Evolutionary conservation across 1,140 invertebrate genomes (phyloP).

Genomic region (Lamellibrachia luymesi): DNA sequence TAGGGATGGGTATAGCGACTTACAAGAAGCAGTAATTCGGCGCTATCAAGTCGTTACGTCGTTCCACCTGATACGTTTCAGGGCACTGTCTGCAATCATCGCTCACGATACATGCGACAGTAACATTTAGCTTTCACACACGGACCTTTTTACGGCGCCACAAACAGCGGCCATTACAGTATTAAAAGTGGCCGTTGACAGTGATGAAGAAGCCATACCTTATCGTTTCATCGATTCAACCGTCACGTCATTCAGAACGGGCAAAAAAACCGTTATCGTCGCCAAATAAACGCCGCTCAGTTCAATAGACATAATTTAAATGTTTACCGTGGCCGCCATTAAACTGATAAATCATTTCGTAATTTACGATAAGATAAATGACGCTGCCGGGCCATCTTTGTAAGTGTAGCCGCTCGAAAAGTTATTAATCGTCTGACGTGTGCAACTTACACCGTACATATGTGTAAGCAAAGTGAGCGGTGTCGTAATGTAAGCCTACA

Average conservation of each 20-base stretch:
- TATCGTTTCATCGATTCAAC: slow-evolving; percentile 1
- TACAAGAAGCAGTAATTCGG: not conserved
- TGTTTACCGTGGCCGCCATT: not conserved
- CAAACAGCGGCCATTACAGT: not conserved
- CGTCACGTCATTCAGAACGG: not conserved
- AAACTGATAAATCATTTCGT: slow-evolving; percentile 1
- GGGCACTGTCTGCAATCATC: not conserved
- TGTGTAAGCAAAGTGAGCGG: not conserved
- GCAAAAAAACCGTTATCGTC: not conserved
- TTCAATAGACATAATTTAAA: slow-evolving; percentile 6
- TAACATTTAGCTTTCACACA: slow-evolving; percentile 1
- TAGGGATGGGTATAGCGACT: too few species aligned
- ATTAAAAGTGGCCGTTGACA: not conserved
- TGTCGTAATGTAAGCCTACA: not conserved
- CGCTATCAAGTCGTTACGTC: not conserved
- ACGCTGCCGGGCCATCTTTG: not conserved
- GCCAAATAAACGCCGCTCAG: not conserved
- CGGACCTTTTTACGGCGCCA: not conserved
- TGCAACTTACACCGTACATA: not conserved
- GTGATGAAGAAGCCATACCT: not conserved
- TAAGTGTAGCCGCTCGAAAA: not conserved
- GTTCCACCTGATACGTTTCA: not conserved
- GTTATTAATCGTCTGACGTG: not conserved
- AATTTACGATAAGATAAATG: not conserved
- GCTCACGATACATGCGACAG: not conserved